A percentile compares a stretch with the other conserved stretches of the same genome.
These are phyloP conservation scores for Umimayanthus kanabou DNA, from an alignment of 92 coral and sea anemone genomes.

Conservation along the genomic window DNA sequence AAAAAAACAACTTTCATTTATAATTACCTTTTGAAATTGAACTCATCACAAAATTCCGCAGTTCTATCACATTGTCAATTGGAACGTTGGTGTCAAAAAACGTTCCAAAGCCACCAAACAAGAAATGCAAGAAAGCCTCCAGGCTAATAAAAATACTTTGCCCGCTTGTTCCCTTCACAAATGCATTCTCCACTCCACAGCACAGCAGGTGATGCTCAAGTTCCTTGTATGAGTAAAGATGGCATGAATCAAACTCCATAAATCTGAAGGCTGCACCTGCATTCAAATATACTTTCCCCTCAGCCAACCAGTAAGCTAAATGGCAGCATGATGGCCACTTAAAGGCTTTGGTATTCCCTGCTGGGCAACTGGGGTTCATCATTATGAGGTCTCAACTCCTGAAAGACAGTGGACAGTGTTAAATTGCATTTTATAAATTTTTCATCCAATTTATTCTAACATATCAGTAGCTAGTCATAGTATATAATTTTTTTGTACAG, in stretches of 20 bases:
- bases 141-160: slow-evolving; percentile 12
- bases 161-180: slow-evolving; percentile 7
- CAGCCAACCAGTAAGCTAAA: background rate
- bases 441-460: too few species aligned
- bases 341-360: background rate
- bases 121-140: slow-evolving; percentile 22
- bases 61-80: slow-evolving; percentile 8
- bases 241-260: slow-evolving; percentile 17
- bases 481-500: too few species aligned
- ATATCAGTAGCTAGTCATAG: too few species aligned
- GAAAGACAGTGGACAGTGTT: background rate
- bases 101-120: slow-evolving; percentile 22
- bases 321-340: slow-evolving; percentile 11
- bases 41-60: background rate
- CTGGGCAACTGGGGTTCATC: slow-evolving; percentile 7
- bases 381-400: background rate
- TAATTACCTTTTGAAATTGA: background rate
- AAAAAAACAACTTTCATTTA: background rate
- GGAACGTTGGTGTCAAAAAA: background rate
- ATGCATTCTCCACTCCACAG: background rate
- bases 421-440: too few species aligned
- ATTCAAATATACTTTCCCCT: background rate
- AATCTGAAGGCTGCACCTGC: slow-evolving; percentile 15
- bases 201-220: background rate
- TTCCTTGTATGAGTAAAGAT: slow-evolving; percentile 16